Evolutionary conservation across 2,797 vertebrate genomes (phyloP), one percentile per base, ranked within the genome.

Genomic region (Pipistrellus nathusii): DNA sequence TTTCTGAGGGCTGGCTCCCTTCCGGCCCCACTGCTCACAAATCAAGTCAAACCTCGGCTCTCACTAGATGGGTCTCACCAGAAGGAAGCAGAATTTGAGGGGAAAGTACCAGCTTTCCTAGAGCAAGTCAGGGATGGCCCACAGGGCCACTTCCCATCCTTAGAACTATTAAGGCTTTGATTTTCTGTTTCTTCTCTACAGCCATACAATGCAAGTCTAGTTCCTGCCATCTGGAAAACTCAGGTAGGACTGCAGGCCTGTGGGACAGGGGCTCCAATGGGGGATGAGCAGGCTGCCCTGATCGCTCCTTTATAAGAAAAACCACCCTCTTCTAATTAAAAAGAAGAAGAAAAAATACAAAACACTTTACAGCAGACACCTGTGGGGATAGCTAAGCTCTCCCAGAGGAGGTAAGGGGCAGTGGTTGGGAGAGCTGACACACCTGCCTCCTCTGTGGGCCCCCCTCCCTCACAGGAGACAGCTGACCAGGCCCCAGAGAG

Each of bases 201-300:
- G 97, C 96, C 12, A 97, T 95, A 71, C 77, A 88, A 51, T 97
- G 96, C 83, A 95, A 85, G 57, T 88, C 96, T 69, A 83, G 92
- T 62, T 38, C 77, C 38, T 97, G 97, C 91, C 59, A 0, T 23
- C 72, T 96, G 80, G 80, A 78, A 75, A 96, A 83, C 75, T 96
- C 97, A 95, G 97, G 97, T 97, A 96, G 91, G 48, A 57, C 46
- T 48, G 48, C 27, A 71, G 64, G 44, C n/a, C 17, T 25, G 4
- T 35, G 27, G 30, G 12, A 32, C 62, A 51, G 44, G 69, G 51
- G 13, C 25, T 71, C 32, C 18, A 23, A 15, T 23, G 6, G 2
- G 25, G 84, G 59, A 20, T 64, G 20, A 23, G 44, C 27, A 6
- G 48, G 55, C 46, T 76, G 2, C 17, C 8, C 35, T 44, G 51